Evolutionary conservation across 92 coral and sea anemone genomes (phyloP).

Genomic region (Palythoa heliodiscus): DNA sequence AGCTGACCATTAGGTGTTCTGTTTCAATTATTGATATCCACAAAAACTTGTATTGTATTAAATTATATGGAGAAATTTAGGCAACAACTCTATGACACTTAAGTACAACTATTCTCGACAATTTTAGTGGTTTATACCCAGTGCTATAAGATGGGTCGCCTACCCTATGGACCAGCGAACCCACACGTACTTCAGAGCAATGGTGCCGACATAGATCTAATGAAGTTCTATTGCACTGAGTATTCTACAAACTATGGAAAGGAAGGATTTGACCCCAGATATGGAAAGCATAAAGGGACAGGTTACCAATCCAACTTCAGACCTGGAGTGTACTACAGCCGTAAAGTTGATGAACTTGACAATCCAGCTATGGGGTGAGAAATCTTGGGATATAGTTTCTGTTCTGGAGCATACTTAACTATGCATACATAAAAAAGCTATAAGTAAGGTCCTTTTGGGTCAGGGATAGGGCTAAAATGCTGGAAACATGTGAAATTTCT

Average conservation of each 20-base stretch:
- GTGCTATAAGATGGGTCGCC: constrained; percentile 73
- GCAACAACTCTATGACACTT: not conserved
- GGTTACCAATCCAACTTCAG: constrained; percentile 99
- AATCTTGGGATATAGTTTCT: too few relatives aligned
- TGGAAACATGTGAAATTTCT: too few relatives aligned
- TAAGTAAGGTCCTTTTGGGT: too few relatives aligned
- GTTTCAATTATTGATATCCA: too few relatives aligned
- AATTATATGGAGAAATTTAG: too few relatives aligned
- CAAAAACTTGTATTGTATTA: too few relatives aligned
- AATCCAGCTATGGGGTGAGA: constrained; percentile 97
- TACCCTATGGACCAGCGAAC: constrained; percentile 93
- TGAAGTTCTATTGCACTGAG: constrained; percentile 95
- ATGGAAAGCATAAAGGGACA: constrained; percentile 90
- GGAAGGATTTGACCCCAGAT: constrained; percentile 84
- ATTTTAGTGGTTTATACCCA: not conserved
- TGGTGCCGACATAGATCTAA: constrained; percentile 85
- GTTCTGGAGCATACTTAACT: too few relatives aligned
- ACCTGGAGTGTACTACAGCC: constrained; percentile 95
- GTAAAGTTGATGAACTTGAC: constrained; percentile 88
- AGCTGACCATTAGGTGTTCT: too few relatives aligned
- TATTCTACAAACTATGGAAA: constrained; percentile 89
- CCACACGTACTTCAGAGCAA: constrained; percentile 93
- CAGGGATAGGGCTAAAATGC: too few relatives aligned
- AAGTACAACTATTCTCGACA: not conserved
- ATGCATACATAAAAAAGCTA: too few relatives aligned